Evolutionary conservation across 92 coral and sea anemone genomes (phyloP).

Genomic region (Zoanthus sansibaricus): DNA sequence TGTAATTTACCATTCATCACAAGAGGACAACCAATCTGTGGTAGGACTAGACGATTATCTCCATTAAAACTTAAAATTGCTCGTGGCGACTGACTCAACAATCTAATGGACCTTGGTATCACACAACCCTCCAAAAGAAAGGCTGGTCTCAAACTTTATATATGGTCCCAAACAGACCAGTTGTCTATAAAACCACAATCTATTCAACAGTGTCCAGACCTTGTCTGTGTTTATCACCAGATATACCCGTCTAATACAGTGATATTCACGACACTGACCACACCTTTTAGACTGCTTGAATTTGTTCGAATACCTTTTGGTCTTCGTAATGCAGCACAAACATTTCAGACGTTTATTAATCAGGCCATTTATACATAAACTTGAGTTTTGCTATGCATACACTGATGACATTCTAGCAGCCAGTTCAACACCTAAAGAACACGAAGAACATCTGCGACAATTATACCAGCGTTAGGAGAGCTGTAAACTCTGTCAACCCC

Average conservation of each 20-base stretch:
- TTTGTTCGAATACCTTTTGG: conserved; percentile 36
- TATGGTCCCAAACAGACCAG: not conserved
- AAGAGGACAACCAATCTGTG: not conserved
- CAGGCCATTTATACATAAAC: not conserved
- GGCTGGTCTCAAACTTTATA: conserved; percentile 1
- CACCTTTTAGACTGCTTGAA: conserved; percentile 8
- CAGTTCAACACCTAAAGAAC: not conserved
- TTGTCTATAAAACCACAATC: not conserved
- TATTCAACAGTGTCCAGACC: not conserved
- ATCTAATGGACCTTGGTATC: conserved; percentile 51
- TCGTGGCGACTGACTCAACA: conserved; percentile 15
- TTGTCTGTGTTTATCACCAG: not conserved
- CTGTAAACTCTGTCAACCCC: conserved; percentile 6
- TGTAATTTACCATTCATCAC: conserved; percentile 49
- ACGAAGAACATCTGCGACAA: conserved; percentile 9
- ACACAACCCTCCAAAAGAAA: conserved; percentile 29
- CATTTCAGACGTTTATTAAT: not conserved
- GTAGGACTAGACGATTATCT: conserved; percentile 13
- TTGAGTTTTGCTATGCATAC: not conserved
- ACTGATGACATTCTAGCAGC: conserved; percentile 15
- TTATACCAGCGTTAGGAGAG: not conserved
- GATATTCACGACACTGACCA: not conserved
- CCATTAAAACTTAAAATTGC: conserved; percentile 35
- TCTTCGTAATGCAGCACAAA: conserved; percentile 12
- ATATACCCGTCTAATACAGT: not conserved